These are phyloP conservation scores for Serrognathus titanus DNA, from an alignment of 2,888 invertebrate genomes.

Conservation along the genomic window DNA sequence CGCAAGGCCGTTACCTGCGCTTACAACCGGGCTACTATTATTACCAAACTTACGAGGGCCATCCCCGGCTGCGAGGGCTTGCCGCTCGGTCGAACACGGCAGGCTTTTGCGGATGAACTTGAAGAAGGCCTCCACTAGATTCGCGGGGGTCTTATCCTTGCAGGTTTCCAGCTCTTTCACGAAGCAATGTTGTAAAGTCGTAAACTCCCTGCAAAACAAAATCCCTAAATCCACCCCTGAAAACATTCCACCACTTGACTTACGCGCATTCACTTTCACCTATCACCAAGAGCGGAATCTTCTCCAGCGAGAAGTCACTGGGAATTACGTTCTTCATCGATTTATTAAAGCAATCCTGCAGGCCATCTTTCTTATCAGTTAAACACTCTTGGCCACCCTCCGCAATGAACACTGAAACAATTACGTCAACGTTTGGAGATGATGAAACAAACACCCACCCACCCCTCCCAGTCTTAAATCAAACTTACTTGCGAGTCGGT, in stretches of 20 bases:
- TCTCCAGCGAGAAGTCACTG: constrained; percentile 48
- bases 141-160: constrained; percentile 71
- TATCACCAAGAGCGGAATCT: constrained; percentile 59
- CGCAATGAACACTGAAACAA: constrained; percentile 68
- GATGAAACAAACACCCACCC: too few relatives aligned
- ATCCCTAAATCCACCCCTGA: too few relatives aligned
- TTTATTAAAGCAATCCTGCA: constrained; percentile 62
- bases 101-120: constrained; percentile 66
- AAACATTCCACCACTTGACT: constrained; percentile 28
- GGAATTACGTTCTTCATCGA: constrained; percentile 57
- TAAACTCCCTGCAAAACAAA: constrained; percentile 56
- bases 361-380: constrained; percentile 55
- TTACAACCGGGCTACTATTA: too few relatives aligned
- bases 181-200: constrained; percentile 56
- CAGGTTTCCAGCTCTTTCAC: constrained; percentile 64
- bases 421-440: not conserved
- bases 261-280: constrained; percentile 57
- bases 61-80: too few relatives aligned
- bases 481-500: constrained; percentile 75
- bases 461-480: too few relatives aligned
- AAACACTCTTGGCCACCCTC: constrained; percentile 79
- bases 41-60: constrained; percentile 7
- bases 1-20: too few relatives aligned
- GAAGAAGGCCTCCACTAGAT: constrained; percentile 74
- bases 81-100: constrained; percentile 37